Conservation (phyloP, 2,888 invertebrate species). For the Agrochola lychnidis region DNA sequence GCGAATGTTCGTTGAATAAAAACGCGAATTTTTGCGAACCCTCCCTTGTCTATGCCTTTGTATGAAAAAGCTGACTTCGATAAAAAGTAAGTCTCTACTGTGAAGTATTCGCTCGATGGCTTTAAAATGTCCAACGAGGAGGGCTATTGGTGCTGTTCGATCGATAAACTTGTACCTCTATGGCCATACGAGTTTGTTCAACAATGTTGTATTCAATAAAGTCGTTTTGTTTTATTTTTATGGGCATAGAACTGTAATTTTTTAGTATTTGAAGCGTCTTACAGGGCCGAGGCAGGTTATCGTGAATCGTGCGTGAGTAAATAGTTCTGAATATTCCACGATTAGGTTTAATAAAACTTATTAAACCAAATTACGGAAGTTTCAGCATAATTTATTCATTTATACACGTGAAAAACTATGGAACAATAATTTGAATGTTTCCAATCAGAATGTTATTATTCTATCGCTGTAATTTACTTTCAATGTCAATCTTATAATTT, state of each 20-base stretch:
- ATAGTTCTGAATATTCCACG: not conserved
- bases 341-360: not conserved
- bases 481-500: not conserved
- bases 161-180: constrained; percentile 39
- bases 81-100: constrained; percentile 15
- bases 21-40: not conserved
- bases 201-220: constrained; percentile 23
- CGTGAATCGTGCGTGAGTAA: not conserved
- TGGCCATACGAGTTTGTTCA: constrained; percentile 1
- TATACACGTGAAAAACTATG: not conserved
- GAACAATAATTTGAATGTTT: too few relatives aligned
- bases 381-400: too few relatives aligned
- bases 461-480: not conserved
- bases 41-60: not conserved
- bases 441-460: not conserved
- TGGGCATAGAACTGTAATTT: not conserved
- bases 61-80: constrained; percentile 32
- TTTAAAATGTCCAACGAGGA: constrained; percentile 52
- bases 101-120: constrained; percentile 39
- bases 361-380: too few relatives aligned
- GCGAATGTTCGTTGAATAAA: constrained; percentile 9
- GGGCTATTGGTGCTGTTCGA: constrained; percentile 30
- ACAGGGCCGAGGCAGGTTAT: too few relatives aligned
- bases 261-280: not conserved
- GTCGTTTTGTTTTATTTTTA: constrained; percentile 7